Base-by-base conservation (phyloP, 35 echinoderm and acorn worm genomes). In the Anneissia japonica region DNA sequence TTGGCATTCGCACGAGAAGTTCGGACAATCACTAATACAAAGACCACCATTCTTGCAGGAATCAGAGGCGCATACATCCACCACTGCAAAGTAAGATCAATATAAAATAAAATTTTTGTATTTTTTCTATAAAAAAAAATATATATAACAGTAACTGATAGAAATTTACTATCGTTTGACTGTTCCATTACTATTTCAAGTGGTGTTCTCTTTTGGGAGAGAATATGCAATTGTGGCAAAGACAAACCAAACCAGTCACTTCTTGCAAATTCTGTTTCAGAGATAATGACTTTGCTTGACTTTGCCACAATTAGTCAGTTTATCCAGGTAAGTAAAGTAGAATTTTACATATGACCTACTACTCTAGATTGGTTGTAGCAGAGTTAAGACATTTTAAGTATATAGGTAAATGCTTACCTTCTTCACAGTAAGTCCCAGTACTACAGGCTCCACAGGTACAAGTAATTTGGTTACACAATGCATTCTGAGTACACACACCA, bases 221-320 rank as follows among this genome's bases (percentile, higher is more conserved):
- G n/a, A n/a, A n/a, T n/a, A 43, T 89, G 36, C 82, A 85, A 74
- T 91, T 87, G 30, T 91, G 89, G 36, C 93, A 95, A 33, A 77
- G 79, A 29, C 91, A 75, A 73, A 56, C 80, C 28, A 38, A 38
- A 79, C 93, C 91, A n/a, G 77, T 34, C 36, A 64, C 34, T 73
- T 72, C 35, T 36, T 83, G 79, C 74, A 9, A 41, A 74, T 23
- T 90, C 74, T 77, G 45, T 74, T 23, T 31, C 88, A 84, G 75
- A 34, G 37, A 46, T 39, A 37, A 37, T n/a, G n/a, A n/a, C n/a
- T n/a, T n/a, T n/a, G n/a, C n/a, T n/a, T n/a, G n/a, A n/a, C n/a
- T n/a, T n/a, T n/a, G n/a, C n/a, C n/a, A n/a, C n/a, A n/a, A n/a
- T n/a, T n/a, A n/a, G n/a, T n/a, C n/a, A n/a, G n/a, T n/a, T n/a